Base-by-base conservation (phyloP, 2,797 vertebrate species). In the Chrosomus eos region DNA sequence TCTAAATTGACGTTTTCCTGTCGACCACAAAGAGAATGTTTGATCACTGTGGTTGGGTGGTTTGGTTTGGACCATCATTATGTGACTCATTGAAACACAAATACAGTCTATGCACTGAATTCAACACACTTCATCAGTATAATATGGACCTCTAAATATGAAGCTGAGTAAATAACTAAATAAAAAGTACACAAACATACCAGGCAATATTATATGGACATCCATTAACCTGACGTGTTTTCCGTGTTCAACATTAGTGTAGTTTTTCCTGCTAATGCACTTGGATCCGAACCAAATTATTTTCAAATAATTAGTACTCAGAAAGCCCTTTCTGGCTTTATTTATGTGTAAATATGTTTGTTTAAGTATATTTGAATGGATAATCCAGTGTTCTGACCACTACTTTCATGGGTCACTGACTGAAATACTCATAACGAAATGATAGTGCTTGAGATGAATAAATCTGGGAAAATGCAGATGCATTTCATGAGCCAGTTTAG, bases 11-110 rank as follows among this genome's bases (percentile, higher is more conserved):
- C 76, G 36, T 68, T 68, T 43, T 83, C 48, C 19, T 43, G 48
- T 77, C 36, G 5, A 19, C 38, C 1, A 26, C 4, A 62, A 64
- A 75, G 6, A 75, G 14, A 48, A 40, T 83, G 43, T 38, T 28
- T 28, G 31, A 13, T 7, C 31, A 51, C 6, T 26, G 33, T 33
- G 7, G 36, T n/a, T 26, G 23, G 7, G 18, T 19, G 48, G 19
- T 53, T 53, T 53, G 51, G 55, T 58, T 83, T 67, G 62, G 48
- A 53, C 23, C 60, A 28, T 64, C 38, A 64, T 77, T 68, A 76
- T 26, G 18, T 81, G 36, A 60, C 16, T 72, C 53, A 31, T 4
- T 43, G 38, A 79, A 31, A 72, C 51, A 71, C n/a, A 43, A 71
- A 43, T 81, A 21, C 18, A 23, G 51, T 23, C n/a, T 9, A 28